phyloP scores from a whole-genome alignment of 2,888 invertebrate genomes.

The Agrochola lota region DNA sequence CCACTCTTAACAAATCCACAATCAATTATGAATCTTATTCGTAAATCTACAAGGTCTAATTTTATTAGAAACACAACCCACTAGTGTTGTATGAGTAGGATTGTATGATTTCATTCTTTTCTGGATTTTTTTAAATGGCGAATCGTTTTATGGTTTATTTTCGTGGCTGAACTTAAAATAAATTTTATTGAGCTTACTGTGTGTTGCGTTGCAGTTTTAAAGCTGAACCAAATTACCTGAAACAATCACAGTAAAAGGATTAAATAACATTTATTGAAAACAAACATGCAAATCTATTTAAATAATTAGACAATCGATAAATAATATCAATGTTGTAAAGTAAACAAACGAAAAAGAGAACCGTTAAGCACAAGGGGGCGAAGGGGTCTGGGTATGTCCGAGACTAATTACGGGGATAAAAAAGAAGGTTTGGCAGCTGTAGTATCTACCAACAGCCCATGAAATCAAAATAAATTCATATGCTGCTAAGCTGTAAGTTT shows the following conservation, averaged over 20 bases:
- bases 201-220: conserved; percentile 12
- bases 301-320: neutral
- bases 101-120: conserved; percentile 60
- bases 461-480: neutral
- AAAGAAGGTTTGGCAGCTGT: conserved; percentile 3
- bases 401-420: conserved; percentile 47
- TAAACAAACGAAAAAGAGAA: conserved; percentile 22
- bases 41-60: conserved; percentile 62
- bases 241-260: conserved; percentile 58
- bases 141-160: conserved; percentile 42
- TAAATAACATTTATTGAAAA: conserved; percentile 11
- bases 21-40: conserved; percentile 71
- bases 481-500: neutral
- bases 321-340: conserved; percentile 5
- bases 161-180: conserved; percentile 40
- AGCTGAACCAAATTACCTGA: conserved; percentile 68
- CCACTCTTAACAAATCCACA: conserved; percentile 63
- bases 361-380: conserved; percentile 4
- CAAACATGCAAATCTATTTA: neutral
- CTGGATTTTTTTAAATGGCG: conserved; percentile 38
- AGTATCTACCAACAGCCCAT: neutral
- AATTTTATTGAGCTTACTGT: conserved; percentile 36
- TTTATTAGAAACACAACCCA: conserved; percentile 34
- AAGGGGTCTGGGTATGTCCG: neutral
- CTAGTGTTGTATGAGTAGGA: conserved; percentile 41